These are phyloP conservation scores for Gerris buenoi DNA, from an alignment of 1,140 invertebrate genomes.

Conservation along the genomic window DNA sequence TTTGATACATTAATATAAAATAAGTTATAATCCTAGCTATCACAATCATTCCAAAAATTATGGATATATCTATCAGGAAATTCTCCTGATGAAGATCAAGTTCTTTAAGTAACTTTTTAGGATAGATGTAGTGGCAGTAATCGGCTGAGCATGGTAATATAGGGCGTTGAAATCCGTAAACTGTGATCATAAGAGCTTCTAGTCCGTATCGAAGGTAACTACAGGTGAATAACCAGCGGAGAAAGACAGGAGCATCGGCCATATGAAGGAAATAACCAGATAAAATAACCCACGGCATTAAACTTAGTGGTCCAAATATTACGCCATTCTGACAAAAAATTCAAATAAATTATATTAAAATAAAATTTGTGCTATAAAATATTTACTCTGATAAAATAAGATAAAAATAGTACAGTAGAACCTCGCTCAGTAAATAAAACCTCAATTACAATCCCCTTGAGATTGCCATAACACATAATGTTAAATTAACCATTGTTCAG, in stretches of 20 bases:
- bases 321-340: constrained; percentile 49
- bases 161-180: constrained; percentile 53
- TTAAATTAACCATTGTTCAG: too few species aligned
- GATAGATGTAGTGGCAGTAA: constrained; percentile 55
- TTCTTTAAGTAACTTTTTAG: constrained; percentile 49
- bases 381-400: too few species aligned
- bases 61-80: neutral
- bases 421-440: too few species aligned
- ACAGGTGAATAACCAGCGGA: constrained; percentile 63
- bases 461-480: too few species aligned
- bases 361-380: too few species aligned
- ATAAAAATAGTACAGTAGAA: too few species aligned
- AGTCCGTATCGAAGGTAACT: constrained; percentile 53
- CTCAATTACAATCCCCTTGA: too few species aligned
- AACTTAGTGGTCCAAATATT: constrained; percentile 67
- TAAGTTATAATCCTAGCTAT: neutral
- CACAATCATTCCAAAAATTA: neutral
- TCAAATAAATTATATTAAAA: too few species aligned
- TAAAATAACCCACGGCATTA: constrained; percentile 74
- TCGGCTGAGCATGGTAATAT: constrained; percentile 43
- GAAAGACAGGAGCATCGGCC: constrained; percentile 62
- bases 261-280: constrained; percentile 79
- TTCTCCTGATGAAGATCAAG: constrained; percentile 33
- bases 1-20: neutral
- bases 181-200: constrained; percentile 49